Base-by-base conservation (phyloP, 2,888 invertebrate species). In the Caenorhabditis parvicauda region DNA sequence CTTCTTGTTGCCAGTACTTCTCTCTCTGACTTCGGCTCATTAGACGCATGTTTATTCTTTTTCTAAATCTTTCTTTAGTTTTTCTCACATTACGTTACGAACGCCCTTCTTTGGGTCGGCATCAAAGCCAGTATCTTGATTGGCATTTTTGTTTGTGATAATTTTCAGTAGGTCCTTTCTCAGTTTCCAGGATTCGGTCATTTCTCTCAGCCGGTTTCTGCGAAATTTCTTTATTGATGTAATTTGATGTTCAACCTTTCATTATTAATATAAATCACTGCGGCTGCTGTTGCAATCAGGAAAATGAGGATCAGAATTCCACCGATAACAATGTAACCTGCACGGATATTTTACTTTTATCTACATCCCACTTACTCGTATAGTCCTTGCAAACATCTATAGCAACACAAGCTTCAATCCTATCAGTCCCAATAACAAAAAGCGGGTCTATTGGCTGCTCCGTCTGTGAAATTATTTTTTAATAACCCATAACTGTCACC, bases 181-280 rank as follows among this genome's bases (percentile, higher is more conserved):
- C 2, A 79, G 58, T 38, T 71, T 72, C 77, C 78, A 79, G 39
- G n/a, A n/a, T n/a, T n/a, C n/a, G n/a, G n/a, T n/a, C n/a, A n/a
- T n/a, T n/a, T n/a, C n/a, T n/a, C n/a, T n/a, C n/a, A n/a, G n/a
- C n/a, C n/a, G n/a, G n/a, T n/a, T n/a, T n/a, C n/a, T n/a, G n/a
- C n/a, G n/a, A n/a, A n/a, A n/a, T n/a, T n/a, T n/a, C n/a, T n/a
- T n/a, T n/a, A n/a, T n/a, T n/a, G n/a, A n/a, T n/a, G n/a, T n/a
- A n/a, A n/a, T n/a, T n/a, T n/a, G n/a, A n/a, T n/a, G n/a, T n/a
- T n/a, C n/a, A n/a, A n/a, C n/a, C n/a, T n/a, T n/a, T n/a, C n/a
- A n/a, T n/a, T n/a, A n/a, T n/a, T n/a, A n/a, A n/a, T n/a, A n/a
- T n/a, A n/a, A n/a, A n/a, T n/a, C n/a, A n/a, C n/a, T n/a, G n/a